Evolutionary conservation across 2,888 invertebrate species (phyloP), one percentile per base, ranked within the genome.

Genomic region (Lysandra bellargus): DNA sequence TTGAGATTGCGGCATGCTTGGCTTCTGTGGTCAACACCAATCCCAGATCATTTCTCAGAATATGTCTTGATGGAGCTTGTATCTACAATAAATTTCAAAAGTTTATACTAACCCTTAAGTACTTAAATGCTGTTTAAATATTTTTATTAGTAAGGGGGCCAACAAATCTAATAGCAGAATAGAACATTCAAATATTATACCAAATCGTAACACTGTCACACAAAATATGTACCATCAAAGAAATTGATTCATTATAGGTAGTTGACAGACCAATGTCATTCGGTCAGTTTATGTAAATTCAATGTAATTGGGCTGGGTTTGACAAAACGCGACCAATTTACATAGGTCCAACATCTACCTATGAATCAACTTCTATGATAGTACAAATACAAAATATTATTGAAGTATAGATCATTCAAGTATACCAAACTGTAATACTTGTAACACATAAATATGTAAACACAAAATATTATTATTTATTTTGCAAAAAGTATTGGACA

Each of bases 11-110:
- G 17, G 99, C 98, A 92, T 99, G 99, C 86, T 99, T 98, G 0
- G 99, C 99, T 93, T 98, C 98, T 0, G 98, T 97, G 88, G 98
- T 98, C 33, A 99, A 92, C 12, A 99, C 97, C 61, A 99, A 94
- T 17, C 98, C 99, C 80, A 96, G 93, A 88, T 99, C 99, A 78
- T 97, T 97, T 80, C 96, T 96, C 86, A 99, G 95, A 17, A 97
- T 96, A 86, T 97, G 97, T 83, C 96, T 96, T 80, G 96, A 94
- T 0, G 99, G 97, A 64, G 96, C 90, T 90, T 98, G 98, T 5
- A 98, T 91, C 84, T 95, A 91, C 95, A 96, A 83, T 44, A 77
- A n/a, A 80, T 49, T 64, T n/a, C 9, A 64, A 64, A 23, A 30
- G 64, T 64, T 53, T 14, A 53, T 44, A 44, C 7, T 7, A 7